Base-by-base conservation (phyloP, 2,113 vertebrate genomes). In the Pampusana beccarii region DNA sequence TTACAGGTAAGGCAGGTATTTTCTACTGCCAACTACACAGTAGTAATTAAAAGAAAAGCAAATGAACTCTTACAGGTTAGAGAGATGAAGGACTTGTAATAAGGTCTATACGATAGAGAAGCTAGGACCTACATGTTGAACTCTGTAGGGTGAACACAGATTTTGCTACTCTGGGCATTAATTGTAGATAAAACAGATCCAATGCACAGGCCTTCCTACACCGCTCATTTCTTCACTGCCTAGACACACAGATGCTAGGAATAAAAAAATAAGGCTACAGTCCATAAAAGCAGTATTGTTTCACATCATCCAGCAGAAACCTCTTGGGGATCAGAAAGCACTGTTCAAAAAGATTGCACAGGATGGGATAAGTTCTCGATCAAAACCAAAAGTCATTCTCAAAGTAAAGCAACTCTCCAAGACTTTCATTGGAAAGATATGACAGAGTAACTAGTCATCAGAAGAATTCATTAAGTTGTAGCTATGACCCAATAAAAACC, bases 201-300 rank as follows among this genome's bases (percentile, higher is more conserved):
- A 1, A 81, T 42, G 67, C 33, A 56, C 90, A 87, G 7, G 58
- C 57, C 26, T 93, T 75, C 57, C 73, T 33, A 84, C 21, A 13
- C 18, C 25, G 38, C 29, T 82, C 36, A 53, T 24, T 61, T 74
- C 60, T 46, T 62, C 73, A 5, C 46, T 62, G 51, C 31, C 90
- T 67, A 16, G 9, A 61, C 33, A 46, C 18, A 67, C 1, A 64
- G 26, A 29, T 4, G 21, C 53, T 6, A 48, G n/a, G 23, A 90
- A 21, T 34, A 29, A 40, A 33, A 46, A 38, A 14, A 13, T 31
- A 79, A 85, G 12, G 33, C 29, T 67, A 19, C 36, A 54, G 25
- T 12, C 46, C 8, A 0, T 29, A 38, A 48, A 11, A 73, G 64
- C 75, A 94, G 34, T 51, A 56, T 6, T 0, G 0, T 40, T 48